These are phyloP conservation scores for Diarsia brunnea DNA, from an alignment of 2,888 invertebrate species.

Conservation along the genomic window DNA sequence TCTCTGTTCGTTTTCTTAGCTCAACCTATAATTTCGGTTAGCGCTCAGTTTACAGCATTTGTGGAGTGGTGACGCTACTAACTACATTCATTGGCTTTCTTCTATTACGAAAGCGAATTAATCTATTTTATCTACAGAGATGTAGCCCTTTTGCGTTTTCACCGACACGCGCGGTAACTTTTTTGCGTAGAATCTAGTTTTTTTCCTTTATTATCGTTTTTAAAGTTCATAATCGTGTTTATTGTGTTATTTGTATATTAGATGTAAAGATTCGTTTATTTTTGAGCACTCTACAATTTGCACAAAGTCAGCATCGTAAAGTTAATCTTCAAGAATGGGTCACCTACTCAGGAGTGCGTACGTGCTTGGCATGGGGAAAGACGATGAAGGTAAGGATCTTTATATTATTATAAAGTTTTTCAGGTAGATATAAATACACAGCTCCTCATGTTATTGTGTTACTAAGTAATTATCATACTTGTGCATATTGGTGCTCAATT, in stretches of 20 bases:
- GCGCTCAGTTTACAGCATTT: conserved; percentile 85
- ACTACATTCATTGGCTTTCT: conserved; percentile 82
- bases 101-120: conserved; percentile 74
- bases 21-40: conserved; percentile 87
- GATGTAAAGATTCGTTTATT: conserved; percentile 68
- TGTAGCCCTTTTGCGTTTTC: conserved; percentile 84
- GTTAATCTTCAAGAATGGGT: conserved; percentile 79
- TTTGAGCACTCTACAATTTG: conserved; percentile 79
- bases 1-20: conserved; percentile 76
- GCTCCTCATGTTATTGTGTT: conserved; percentile 26
- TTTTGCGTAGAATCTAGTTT: conserved; percentile 64
- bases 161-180: conserved; percentile 87
- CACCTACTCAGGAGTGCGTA: conserved; percentile 85
- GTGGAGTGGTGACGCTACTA: conserved; percentile 81
- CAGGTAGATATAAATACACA: background rate
- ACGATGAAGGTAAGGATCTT: conserved; percentile 78
- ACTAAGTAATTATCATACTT: conserved; percentile 32
- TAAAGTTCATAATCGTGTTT: conserved; percentile 68
- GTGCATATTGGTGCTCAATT: conserved; percentile 28
- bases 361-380: conserved; percentile 83
- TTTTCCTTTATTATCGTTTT: conserved; percentile 63
- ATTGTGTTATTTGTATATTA: conserved; percentile 70
- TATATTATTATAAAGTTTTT: conserved; percentile 5
- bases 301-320: conserved; percentile 86
- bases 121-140: conserved; percentile 79